Evolutionary conservation across 2,113 vertebrate species (phyloP), one percentile per base, ranked within the genome.

Genomic region (Gadus macrocephalus): DNA sequence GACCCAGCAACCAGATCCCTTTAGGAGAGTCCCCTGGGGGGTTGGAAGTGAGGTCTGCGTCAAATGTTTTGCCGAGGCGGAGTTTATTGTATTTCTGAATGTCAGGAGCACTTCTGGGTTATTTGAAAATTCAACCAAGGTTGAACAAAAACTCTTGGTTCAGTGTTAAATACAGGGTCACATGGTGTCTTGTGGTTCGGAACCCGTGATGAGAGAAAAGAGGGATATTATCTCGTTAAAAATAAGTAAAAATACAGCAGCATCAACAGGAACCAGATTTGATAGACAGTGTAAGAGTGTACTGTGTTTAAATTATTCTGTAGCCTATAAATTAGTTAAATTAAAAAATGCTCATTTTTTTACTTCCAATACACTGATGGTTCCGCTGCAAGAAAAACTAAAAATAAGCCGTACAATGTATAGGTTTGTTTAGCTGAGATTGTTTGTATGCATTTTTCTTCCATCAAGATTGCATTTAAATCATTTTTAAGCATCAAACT

Each of bases 31-130:
- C 69, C 77, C 72, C 68, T 2, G 62, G 83, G 81, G 77, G 64
- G 77, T 75, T 72, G 69, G 71, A 70, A 72, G 9, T 65, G 56
- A 79, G 78, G 58, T 79, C 61, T 69, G 76, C 78, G 67, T 79
- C 71, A 78, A 53, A 71, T 69, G 63, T 65, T 73, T 35, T 53
- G 7, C 55, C 58, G 72, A 6, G 75, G 19, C 38, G 68, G 16
- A 68, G 55, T 63, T 69, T 63, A 53, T 12, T 11, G 3, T 27
- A 9, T 73, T 77, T 49, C 42, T 62, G 74, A 38, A 65, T 72
- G 55, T 61, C 53, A 71, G 22, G 15, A 19, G 60, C 42, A 25
- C 11, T 0, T 62, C 35, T 49, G 22, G 11, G 0, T 14, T 9
- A 17, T 72, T 70, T 75, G 6, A 16, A 61, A 62, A 69, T 71